Conservation (phyloP, 30 jellyfish, hydroid and myxozoan species). For the Rhopilema esculentum region DNA sequence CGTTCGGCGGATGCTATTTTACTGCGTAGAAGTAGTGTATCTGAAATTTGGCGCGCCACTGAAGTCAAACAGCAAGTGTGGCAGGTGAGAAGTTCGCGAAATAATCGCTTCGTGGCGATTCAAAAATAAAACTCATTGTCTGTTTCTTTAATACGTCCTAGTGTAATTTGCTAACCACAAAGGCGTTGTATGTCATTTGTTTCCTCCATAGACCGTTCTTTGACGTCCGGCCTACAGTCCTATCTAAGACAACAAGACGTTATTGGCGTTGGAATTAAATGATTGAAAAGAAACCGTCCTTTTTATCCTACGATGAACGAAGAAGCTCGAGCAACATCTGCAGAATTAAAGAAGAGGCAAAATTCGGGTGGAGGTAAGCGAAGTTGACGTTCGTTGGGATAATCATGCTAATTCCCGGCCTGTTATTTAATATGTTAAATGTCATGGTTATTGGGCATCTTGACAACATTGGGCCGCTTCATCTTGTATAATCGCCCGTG, state of each 20-base stretch:
- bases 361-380: slow-evolving; percentile 51
- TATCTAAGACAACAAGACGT: background rate
- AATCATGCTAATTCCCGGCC: background rate
- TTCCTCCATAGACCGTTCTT: background rate
- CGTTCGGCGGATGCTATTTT: background rate
- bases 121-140: background rate
- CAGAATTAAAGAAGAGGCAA: slow-evolving; percentile 50
- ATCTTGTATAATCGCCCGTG: background rate
- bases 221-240: background rate
- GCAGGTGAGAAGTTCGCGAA: background rate
- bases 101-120: background rate
- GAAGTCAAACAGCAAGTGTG: background rate
- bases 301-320: slow-evolving; percentile 20
- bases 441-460: background rate
- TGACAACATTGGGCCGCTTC: background rate
- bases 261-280: background rate
- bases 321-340: slow-evolving; percentile 48
- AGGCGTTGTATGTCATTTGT: slow-evolving; percentile 10
- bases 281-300: background rate
- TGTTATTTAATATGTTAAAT: background rate
- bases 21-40: background rate
- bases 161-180: slow-evolving; percentile 18
- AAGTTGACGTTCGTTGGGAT: background rate
- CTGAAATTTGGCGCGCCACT: background rate
- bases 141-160: background rate